phyloP scores from a whole-genome alignment of 2,113 vertebrate genomes.

The Crotalus horridus region DNA sequence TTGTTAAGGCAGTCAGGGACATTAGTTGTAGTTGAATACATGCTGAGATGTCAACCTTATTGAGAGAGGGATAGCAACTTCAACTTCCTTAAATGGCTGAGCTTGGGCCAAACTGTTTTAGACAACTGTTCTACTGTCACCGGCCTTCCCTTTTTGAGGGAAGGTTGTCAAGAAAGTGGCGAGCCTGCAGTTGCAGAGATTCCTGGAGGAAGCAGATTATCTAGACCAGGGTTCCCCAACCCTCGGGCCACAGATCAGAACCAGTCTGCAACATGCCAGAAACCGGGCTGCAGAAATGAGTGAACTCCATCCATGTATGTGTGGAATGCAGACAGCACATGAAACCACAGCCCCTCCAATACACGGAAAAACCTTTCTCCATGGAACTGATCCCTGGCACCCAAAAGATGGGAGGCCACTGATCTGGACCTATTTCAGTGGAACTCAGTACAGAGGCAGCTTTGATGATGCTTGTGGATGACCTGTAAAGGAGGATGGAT shows the following conservation, averaged over 20 bases:
- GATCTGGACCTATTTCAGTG: not conserved
- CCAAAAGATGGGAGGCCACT: not conserved
- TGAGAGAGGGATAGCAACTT: not conserved
- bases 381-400: not conserved
- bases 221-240: not conserved
- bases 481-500: not conserved
- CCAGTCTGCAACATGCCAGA: not conserved
- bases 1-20: not conserved
- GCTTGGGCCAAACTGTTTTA: not conserved
- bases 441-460: not conserved
- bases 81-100: too few species aligned
- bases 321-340: not conserved
- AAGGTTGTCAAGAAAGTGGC: not conserved
- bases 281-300: not conserved
- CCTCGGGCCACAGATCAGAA: too few species aligned
- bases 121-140: not conserved
- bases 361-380: not conserved
- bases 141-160: not conserved
- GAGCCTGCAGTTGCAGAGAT: not conserved
- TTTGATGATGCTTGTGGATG: not conserved
- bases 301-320: not conserved
- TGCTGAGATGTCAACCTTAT: not conserved
- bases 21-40: not conserved
- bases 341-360: not conserved
- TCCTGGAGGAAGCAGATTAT: not conserved